Percentiles rank a stretch among this genome's conserved stretches.
These are phyloP conservation scores for Lasioglossum figueresi DNA, from an alignment of 2,888 invertebrate species.

Conservation along the genomic window DNA sequence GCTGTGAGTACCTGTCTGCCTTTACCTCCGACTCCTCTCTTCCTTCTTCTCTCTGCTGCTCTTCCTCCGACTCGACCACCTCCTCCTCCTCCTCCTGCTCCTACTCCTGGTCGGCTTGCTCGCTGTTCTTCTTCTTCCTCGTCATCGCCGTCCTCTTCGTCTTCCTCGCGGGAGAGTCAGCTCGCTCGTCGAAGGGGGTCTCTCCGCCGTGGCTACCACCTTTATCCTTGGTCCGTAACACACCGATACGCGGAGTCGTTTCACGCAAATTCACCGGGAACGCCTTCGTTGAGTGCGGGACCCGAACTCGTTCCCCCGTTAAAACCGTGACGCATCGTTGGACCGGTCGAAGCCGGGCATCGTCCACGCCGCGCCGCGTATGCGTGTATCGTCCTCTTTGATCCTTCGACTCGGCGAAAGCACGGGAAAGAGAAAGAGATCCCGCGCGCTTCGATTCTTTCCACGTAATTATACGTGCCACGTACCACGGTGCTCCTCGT, in stretches of 20 bases:
- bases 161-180: slow-evolving; percentile 38
- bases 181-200: slow-evolving; percentile 36
- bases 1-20: slow-evolving; percentile 68
- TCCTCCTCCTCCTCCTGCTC: slow-evolving; percentile 14
- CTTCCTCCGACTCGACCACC: slow-evolving; percentile 44
- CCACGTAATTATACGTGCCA: slow-evolving; percentile 65
- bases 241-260: slow-evolving; percentile 73
- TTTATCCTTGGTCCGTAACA: slow-evolving; percentile 68
- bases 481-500: slow-evolving; percentile 25
- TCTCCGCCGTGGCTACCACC: slow-evolving; percentile 63
- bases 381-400: slow-evolving; percentile 61
- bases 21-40: slow-evolving; percentile 64
- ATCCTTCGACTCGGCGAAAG: slow-evolving; percentile 69
- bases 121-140: slow-evolving; percentile 25
- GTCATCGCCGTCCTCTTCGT: slow-evolving; percentile 35
- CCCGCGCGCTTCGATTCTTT: slow-evolving; percentile 59
- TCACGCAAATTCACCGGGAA: slow-evolving; percentile 80
- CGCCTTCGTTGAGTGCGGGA: slow-evolving; percentile 68
- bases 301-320: slow-evolving; percentile 71
- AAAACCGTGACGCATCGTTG: slow-evolving; percentile 77
- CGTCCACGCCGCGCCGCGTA: slow-evolving; percentile 39
- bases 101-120: slow-evolving; percentile 6
- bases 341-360: slow-evolving; percentile 64
- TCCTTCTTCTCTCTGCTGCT: slow-evolving; percentile 46
- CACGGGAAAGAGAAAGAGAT: slow-evolving; percentile 25